Base-by-base conservation (phyloP, 2,113 vertebrate genomes). In the Pseudopipra pipra region DNA sequence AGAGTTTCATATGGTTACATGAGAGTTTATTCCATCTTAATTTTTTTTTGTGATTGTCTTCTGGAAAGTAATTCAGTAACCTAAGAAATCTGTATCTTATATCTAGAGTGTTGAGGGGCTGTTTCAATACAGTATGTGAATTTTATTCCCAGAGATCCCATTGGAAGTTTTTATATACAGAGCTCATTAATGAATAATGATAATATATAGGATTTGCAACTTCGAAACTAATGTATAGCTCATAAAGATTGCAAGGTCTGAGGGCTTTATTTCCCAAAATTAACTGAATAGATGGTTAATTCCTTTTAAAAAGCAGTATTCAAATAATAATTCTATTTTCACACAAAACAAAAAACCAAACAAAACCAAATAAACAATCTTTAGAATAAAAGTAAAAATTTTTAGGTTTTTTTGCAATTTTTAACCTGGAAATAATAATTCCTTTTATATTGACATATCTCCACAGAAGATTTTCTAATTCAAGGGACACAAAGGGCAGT, bases 181-280 rank as follows among this genome's bases (percentile, higher is more conserved):
- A 39, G 4, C 33, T 74, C 6, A 33, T 30, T 81, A 51, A 55
- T 1, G 6, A 56, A 6, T 28, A 81, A 82, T 2, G 4, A 10
- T 31, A 55, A 35, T 12, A 51, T 11, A 51, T 0, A 44, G 1
- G 1, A 1, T 27, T 35, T 55, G 1, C 11, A 11, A 49, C 52
- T 80, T 65, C 8, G 47, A 41, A 76, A 47, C 7, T 61, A 5
- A 18, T 2, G 0, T 21, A 13, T 63, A 20, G 0, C 2, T 55
- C 5, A 23, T 39, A 70, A 73, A 33, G 5, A 13, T 8, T 65
- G 3, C 5, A 24, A 43, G 5, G 3, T 70, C 21, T 33, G 7
- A 35, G 4, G 5, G 5, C 4, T 66, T 72, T 63, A 28, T 28
- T 59, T 84, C 14, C 44, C 6, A 7, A 61, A 62, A 51, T n/a